Evolutionary conservation across 1,140 invertebrate genomes (phyloP).

Genomic region (Drosophila rufa): DNA sequence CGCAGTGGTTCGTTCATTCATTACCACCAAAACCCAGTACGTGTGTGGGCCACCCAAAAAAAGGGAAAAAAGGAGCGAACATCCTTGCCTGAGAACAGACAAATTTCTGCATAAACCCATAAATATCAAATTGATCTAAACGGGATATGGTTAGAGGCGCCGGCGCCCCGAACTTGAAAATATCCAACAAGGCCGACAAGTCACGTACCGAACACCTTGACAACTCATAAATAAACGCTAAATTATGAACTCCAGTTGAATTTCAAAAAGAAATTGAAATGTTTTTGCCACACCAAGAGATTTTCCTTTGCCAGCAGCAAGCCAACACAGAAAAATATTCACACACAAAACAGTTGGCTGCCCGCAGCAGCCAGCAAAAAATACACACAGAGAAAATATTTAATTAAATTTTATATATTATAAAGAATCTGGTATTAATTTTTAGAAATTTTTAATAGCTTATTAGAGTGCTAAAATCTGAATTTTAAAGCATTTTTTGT

Average conservation of each 20-base stretch:
- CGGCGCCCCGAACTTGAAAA: slow-evolving; percentile 74
- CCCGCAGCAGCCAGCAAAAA: slow-evolving; percentile 18
- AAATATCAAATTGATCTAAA: slow-evolving; percentile 82
- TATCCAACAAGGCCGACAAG: slow-evolving; percentile 47
- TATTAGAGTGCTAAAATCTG: too few species aligned
- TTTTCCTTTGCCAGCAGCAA: slow-evolving; percentile 45
- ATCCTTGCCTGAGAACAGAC: slow-evolving; percentile 59
- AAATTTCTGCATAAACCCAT: slow-evolving; percentile 85
- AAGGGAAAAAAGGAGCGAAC: neutral
- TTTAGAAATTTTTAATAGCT: neutral
- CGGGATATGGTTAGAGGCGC: slow-evolving; percentile 61
- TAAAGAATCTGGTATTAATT: too few species aligned
- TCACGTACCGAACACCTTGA: slow-evolving; percentile 69
- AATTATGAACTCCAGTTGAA: slow-evolving; percentile 75
- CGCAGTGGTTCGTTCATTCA: slow-evolving; percentile 32
- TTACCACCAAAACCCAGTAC: slow-evolving; percentile 14
- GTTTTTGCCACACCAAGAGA: slow-evolving; percentile 72
- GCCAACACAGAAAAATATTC: slow-evolving; percentile 8
- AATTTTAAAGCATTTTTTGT: neutral
- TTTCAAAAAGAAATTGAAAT: slow-evolving; percentile 56
- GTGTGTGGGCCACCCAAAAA: slow-evolving; percentile 54
- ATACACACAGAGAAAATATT: slow-evolving; percentile 9
- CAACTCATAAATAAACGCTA: slow-evolving; percentile 83
- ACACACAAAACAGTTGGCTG: slow-evolving; percentile 33
- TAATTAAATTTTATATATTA: too few species aligned